phyloP scores from a whole-genome alignment of 2,797 vertebrate species.

The Rallus crepitans region DNA sequence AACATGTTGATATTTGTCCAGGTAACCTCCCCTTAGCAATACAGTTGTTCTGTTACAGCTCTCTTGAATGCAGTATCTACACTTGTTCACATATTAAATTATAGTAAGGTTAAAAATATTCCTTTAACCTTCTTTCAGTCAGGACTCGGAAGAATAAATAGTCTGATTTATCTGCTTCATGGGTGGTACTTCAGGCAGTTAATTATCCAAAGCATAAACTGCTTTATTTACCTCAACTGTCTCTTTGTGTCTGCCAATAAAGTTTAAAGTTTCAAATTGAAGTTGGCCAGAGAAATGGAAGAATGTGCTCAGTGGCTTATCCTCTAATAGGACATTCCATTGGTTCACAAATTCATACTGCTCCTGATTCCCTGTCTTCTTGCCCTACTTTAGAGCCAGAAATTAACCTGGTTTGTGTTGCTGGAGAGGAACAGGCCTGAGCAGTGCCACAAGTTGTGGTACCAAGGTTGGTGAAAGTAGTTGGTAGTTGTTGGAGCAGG shows the following conservation, averaged over 20 bases:
- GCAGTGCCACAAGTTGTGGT: background rate
- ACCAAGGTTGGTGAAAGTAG: background rate
- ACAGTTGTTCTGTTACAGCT: background rate
- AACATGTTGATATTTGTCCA: background rate
- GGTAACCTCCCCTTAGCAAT: background rate
- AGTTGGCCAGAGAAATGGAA: conserved; percentile 68
- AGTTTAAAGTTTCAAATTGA: conserved; percentile 60
- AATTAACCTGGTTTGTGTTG: background rate
- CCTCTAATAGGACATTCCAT: background rate
- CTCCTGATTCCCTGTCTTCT: background rate
- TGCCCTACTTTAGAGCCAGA: background rate
- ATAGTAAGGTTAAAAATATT: background rate
- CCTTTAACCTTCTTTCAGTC: conserved; percentile 43
- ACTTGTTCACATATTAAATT: conserved; percentile 42
- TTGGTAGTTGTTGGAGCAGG: background rate
- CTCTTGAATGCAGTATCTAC: conserved; percentile 3
- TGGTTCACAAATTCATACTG: background rate
- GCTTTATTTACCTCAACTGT: conserved; percentile 43
- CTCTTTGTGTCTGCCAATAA: conserved; percentile 68
- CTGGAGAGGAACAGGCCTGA: background rate
- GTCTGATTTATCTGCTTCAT: conserved; percentile 41
- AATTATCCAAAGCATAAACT: conserved; percentile 39
- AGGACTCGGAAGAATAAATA: conserved; percentile 41
- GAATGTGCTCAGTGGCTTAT: conserved; percentile 51
- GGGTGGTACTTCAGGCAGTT: conserved; percentile 30